Conservation (phyloP, 2,888 invertebrate genomes). For the Hyppa rectilinea region DNA sequence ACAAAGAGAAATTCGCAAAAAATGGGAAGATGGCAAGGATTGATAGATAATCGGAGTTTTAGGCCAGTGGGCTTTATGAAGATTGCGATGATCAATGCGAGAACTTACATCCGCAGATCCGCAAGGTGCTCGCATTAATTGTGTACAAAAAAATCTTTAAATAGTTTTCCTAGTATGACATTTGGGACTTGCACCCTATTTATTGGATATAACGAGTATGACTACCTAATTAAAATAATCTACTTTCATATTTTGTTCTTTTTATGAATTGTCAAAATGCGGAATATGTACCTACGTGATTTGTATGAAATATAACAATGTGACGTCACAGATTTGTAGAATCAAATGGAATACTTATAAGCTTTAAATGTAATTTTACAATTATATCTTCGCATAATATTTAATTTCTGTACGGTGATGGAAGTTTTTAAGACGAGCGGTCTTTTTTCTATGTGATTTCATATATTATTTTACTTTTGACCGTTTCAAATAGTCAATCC, state of each 20-base stretch:
- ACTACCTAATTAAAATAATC: background rate
- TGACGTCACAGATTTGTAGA: too few relatives aligned
- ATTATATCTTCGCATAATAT: too few relatives aligned
- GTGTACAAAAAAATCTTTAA: slow-evolving; percentile 29
- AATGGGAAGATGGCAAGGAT: slow-evolving; percentile 74
- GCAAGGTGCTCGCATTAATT: slow-evolving; percentile 73
- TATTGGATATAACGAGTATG: background rate
- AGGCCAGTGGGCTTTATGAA: slow-evolving; percentile 62
- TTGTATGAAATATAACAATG: too few relatives aligned
- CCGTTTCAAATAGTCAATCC: too few relatives aligned
- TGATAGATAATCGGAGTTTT: slow-evolving; percentile 75
- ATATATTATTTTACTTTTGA: too few relatives aligned
- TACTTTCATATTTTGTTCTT: background rate
- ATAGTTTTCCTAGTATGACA: slow-evolving; percentile 24
- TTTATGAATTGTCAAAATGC: too few relatives aligned
- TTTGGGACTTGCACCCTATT: slow-evolving; percentile 31
- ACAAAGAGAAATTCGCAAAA: slow-evolving; percentile 73
- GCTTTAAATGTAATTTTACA: too few relatives aligned
- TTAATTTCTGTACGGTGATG: too few relatives aligned
- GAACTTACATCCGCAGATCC: slow-evolving; percentile 74
- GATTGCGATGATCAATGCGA: slow-evolving; percentile 73
- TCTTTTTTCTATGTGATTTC: too few relatives aligned
- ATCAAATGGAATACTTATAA: too few relatives aligned
- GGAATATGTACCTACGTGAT: too few relatives aligned
- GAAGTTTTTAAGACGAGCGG: too few relatives aligned